Base-by-base conservation (phyloP, 1,140 invertebrate genomes). In the Drosophila sp. region DNA sequence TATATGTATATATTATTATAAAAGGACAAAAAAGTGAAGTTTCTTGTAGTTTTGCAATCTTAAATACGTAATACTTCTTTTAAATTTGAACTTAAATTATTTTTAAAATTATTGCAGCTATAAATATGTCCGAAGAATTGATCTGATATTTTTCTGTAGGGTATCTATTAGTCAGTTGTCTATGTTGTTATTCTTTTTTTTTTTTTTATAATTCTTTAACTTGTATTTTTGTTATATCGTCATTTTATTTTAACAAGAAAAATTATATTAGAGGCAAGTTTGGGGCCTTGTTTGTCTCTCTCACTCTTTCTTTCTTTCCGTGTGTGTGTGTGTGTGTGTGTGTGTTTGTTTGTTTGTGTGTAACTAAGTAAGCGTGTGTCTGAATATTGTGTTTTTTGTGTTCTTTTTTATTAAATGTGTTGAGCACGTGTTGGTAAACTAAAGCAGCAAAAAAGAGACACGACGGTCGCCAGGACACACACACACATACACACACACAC, bases 171-270 rank as follows among this genome's bases (percentile, higher is more conserved):
- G 61, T 76, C 59, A 27, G 6, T 7, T 18, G n/a, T n/a, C n/a
- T n/a, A n/a, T n/a, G n/a, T n/a, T n/a, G n/a, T n/a, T n/a, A n/a
- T n/a, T n/a, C n/a, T n/a, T n/a, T n/a, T n/a, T n/a, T n/a, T n/a
- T n/a, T 18, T 50, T 74, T 81, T 72, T 74, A 74, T 76, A 64
- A 64, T 76, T 66, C 61, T 83, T 50, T 57, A 83, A 72, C 76
- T 79, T 79, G 51, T 48, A 27, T 46, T 65, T 64, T 74, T 66
- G 74, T 51, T 59, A 61, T 75, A 66, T 78, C 74, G 70, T 86
- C 67, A 72, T 82, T 79, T 87, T 82, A 82, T 89, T 87, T 89
- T 73, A 89, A 89, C 83, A 87, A 82, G 82, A 89, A 89, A 87
- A 73, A 87, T 76, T 70, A 87, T 74, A 82, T 87, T 87, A 87